Percentiles rank a stretch among this genome's conserved stretches.
These are phyloP conservation scores for Sisor rabdophorus DNA, from an alignment of 2,113 vertebrate species.

Conservation along the genomic window DNA sequence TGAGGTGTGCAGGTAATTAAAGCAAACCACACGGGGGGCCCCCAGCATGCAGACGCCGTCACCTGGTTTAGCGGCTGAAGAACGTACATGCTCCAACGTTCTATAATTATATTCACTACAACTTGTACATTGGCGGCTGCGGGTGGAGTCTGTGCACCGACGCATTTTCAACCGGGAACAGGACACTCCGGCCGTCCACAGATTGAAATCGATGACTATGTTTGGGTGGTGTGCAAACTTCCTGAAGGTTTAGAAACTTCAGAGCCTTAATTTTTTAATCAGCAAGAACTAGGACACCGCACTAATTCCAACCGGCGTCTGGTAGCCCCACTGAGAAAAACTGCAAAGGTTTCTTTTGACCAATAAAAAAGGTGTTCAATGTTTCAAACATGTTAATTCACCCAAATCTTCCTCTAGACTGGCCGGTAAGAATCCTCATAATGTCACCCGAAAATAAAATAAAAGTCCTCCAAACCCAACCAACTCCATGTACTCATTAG, in stretches of 20 bases:
- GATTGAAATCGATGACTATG: background rate
- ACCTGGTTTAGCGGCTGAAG: background rate
- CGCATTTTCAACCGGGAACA: background rate
- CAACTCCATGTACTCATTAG: background rate
- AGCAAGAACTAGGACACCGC: background rate
- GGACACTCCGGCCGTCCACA: background rate
- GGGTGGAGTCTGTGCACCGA: background rate
- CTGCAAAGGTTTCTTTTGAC: no score
- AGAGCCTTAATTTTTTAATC: no score
- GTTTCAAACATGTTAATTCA: no score
- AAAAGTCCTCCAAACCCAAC: background rate
- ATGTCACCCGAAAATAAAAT: background rate
- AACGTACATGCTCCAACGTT: background rate
- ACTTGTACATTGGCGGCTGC: background rate
- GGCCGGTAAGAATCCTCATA: background rate
- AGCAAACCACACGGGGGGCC: background rate
- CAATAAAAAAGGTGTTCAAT: no score
- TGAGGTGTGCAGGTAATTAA: background rate
- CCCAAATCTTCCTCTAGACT: background rate
- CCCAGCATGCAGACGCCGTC: background rate
- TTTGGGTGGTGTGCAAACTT: background rate
- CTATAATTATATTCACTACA: background rate
- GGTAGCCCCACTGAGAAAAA: no score
- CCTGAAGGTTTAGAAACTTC: background rate
- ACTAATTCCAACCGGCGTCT: no score